Evolutionary conservation across 1,140 invertebrate genomes (phyloP), one percentile per base, ranked within the genome.

Genomic region (Diorhabda sublineata): DNA sequence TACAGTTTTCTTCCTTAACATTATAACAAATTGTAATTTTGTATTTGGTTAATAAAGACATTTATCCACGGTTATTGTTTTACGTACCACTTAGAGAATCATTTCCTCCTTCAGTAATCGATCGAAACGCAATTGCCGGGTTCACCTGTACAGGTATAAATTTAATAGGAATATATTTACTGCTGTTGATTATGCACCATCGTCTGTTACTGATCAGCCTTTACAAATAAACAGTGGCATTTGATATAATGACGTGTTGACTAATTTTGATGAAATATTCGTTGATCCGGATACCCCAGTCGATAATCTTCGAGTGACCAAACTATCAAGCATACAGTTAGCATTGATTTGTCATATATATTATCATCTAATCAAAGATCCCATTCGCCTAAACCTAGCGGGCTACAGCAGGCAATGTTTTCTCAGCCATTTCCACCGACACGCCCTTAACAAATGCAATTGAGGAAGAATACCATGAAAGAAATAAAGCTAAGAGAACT

Each of bases 121-220:
- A 58, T 5, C n/a, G 5, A 58, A 58, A 58, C 3, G 58, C 5
- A 8, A 58, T 58, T 5, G 58, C 58, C 41, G 58, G 5, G 5
- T 5, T 58, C 41, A 58, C 58, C 58, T 58, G 5, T n/a, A 58
- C 58, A 5, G 58, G 58, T n/a, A 58, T 58, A 58, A 58, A 58
- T 58, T 58, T n/a, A 58, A 58, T 58, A 58, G 52, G 52, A 56
- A 56, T 56, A 56, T 56, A 7, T 58, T 58, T 58, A 58, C 5
- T n/a, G 58, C 58, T 5, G n/a, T 7, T 58, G 58, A 58, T 2
- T 58, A 8, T 26, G 58, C 58, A 7, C 58, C 58, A n/a, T 58
- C 58, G 4, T 58, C 5, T 58, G 58, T 58, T 5, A 58, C 58
- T 5, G 58, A 58, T n/a, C 58, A 2, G 5, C 58, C 58, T 4